Evolutionary conservation across 2,888 invertebrate species (phyloP).

Genomic region (Ischnus inquisitorius): DNA sequence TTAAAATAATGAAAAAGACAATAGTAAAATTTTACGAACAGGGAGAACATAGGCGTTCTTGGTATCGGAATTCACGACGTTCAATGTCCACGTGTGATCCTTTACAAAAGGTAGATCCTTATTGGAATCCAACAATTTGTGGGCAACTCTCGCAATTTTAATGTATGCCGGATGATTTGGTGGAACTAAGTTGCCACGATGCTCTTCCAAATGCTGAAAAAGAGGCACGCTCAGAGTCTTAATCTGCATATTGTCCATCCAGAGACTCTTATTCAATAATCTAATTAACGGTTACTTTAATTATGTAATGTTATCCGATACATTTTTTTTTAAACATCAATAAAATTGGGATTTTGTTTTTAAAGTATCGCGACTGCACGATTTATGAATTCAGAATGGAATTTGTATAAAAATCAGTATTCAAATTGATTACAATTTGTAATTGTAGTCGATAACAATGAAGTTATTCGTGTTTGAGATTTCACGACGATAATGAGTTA

Average conservation of each 20-base stretch:
- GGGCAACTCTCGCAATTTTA: slow-evolving; percentile 83
- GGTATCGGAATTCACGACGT: slow-evolving; percentile 84
- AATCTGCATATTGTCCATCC: too few relatives aligned
- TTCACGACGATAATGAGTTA: too few relatives aligned
- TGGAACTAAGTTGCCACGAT: slow-evolving; percentile 79
- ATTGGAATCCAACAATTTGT: slow-evolving; percentile 85
- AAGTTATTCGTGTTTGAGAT: too few relatives aligned
- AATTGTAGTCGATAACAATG: too few relatives aligned
- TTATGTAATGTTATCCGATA: background rate
- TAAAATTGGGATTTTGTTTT: slow-evolving; percentile 1
- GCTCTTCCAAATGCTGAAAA: slow-evolving; percentile 80
- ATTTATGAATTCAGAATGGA: background rate
- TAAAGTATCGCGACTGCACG: background rate
- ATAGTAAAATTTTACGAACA: slow-evolving; percentile 78
- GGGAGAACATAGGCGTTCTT: slow-evolving; percentile 88
- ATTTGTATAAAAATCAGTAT: too few relatives aligned
- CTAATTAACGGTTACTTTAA: background rate
- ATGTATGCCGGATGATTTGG: slow-evolving; percentile 82
- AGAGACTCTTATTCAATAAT: too few relatives aligned
- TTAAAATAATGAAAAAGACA: slow-evolving; percentile 24
- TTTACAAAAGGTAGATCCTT: slow-evolving; percentile 85
- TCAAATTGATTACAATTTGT: too few relatives aligned
- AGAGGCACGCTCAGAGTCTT: background rate
- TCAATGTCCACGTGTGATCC: slow-evolving; percentile 86
- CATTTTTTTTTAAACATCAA: background rate